Percentiles rank a stretch among this genome's conserved stretches.
These are phyloP conservation scores for Lasioglossum morio DNA, from an alignment of 2,888 invertebrate genomes.

Conservation along the genomic window DNA sequence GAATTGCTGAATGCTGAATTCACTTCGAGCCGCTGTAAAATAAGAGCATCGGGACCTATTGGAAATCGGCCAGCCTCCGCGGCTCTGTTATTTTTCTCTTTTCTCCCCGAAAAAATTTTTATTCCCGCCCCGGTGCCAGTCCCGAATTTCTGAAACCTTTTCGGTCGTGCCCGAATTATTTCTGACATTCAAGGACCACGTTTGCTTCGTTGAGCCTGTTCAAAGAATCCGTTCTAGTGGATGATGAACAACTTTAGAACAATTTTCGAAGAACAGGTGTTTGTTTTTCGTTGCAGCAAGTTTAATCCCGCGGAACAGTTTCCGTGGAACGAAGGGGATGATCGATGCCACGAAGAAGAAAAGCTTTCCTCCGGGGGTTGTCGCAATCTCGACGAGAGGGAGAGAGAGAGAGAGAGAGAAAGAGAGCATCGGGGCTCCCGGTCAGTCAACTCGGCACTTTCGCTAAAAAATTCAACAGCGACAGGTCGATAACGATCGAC, in stretches of 20 bases:
- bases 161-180: background rate
- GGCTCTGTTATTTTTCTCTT: background rate
- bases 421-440: conserved; percentile 32
- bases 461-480: conserved; percentile 73
- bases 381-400: conserved; percentile 35
- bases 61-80: conserved; percentile 17
- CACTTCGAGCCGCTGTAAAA: conserved; percentile 34
- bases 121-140: background rate
- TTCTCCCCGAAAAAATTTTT: background rate
- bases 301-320: background rate
- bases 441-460: conserved; percentile 70
- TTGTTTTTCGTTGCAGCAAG: background rate
- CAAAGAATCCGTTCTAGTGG: background rate
- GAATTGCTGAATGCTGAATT: background rate
- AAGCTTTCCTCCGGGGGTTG: background rate
- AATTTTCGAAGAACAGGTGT: background rate
- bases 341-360: background rate
- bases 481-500: conserved; percentile 76
- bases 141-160: background rate
- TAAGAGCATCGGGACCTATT: conserved; percentile 45
- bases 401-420: background rate
- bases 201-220: too few species aligned
- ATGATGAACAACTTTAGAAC: background rate
- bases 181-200: too few species aligned
- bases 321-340: background rate